A percentile compares a stretch with the other conserved stretches of the same genome.
Evolutionary conservation across 2,888 invertebrate genomes (phyloP).

Genomic region (Pseudeuparius sepicola): DNA sequence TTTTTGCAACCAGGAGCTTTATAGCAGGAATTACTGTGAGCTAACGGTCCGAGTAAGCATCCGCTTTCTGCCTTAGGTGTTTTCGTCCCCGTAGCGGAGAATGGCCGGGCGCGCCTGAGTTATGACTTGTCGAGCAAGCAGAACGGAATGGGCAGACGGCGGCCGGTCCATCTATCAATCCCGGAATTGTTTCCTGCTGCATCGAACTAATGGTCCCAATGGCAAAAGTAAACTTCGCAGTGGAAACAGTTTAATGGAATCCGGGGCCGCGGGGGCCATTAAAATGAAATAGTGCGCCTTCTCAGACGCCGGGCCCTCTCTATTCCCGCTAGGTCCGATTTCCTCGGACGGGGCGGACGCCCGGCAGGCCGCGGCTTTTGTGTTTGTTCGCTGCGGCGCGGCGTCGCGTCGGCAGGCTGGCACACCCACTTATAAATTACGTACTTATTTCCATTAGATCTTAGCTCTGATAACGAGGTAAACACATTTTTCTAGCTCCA

Average conservation of each 20-base stretch:
- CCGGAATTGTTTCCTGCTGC: slow-evolving; percentile 44
- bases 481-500: too few relatives aligned
- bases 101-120: slow-evolving; percentile 28
- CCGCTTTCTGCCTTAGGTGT: too few relatives aligned
- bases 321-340: too few relatives aligned
- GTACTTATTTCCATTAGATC: too few relatives aligned
- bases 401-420: not conserved
- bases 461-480: too few relatives aligned
- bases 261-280: slow-evolving; percentile 46
- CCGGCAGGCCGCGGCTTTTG: not conserved
- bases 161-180: slow-evolving; percentile 37
- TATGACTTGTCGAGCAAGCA: slow-evolving; percentile 36
- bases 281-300: slow-evolving; percentile 45
- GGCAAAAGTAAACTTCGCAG: slow-evolving; percentile 42
- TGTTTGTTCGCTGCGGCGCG: slow-evolving; percentile 1
- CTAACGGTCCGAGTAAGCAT: too few relatives aligned
- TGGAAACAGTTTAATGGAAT: slow-evolving; percentile 49
- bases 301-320: too few relatives aligned
- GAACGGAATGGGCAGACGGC: slow-evolving; percentile 33
- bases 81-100: too few relatives aligned
- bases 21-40: too few relatives aligned
- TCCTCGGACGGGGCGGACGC: too few relatives aligned
- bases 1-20: too few relatives aligned
- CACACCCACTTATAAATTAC: too few relatives aligned
- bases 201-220: slow-evolving; percentile 42